Evolutionary conservation across 2,888 invertebrate species (phyloP).

Genomic region (Torymus auratus): DNA sequence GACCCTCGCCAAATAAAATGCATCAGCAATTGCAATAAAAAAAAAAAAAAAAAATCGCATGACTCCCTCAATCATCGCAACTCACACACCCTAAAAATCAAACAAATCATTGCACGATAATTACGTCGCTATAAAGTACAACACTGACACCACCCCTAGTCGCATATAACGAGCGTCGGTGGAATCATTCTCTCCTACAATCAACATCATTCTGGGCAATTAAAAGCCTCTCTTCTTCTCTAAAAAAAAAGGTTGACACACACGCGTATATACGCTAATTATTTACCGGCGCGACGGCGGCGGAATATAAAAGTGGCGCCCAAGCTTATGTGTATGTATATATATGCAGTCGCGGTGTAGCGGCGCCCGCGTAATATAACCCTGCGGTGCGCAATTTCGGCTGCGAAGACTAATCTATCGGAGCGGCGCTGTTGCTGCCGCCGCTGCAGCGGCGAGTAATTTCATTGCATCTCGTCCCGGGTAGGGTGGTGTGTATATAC

Average conservation of each 20-base stretch:
- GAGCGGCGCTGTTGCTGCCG: conserved; percentile 13
- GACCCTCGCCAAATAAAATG: neutral
- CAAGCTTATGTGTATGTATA: too few species aligned
- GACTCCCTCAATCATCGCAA: too few species aligned
- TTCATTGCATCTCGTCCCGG: conserved; percentile 71
- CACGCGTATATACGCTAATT: conserved; percentile 6
- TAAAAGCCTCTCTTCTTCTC: too few species aligned
- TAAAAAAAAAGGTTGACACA: too few species aligned
- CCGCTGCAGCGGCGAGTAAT: conserved; percentile 67
- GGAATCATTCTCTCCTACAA: too few species aligned
- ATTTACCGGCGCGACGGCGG: conserved; percentile 11
- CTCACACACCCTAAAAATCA: too few species aligned
- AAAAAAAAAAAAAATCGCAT: too few species aligned
- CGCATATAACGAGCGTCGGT: too few species aligned
- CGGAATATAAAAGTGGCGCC: conserved; percentile 40
- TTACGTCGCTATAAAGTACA: too few species aligned
- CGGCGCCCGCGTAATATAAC: conserved; percentile 16
- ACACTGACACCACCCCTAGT: too few species aligned
- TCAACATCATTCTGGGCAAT: too few species aligned
- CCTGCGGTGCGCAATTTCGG: conserved; percentile 45
- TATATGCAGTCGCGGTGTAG: neutral
- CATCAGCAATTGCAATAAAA: neutral
- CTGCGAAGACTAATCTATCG: conserved; percentile 51
- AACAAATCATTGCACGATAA: too few species aligned
- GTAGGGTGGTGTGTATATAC: conserved; percentile 62